Evolutionary conservation across 2,797 vertebrate species (phyloP).

Genomic region (Spatula clypeata): DNA sequence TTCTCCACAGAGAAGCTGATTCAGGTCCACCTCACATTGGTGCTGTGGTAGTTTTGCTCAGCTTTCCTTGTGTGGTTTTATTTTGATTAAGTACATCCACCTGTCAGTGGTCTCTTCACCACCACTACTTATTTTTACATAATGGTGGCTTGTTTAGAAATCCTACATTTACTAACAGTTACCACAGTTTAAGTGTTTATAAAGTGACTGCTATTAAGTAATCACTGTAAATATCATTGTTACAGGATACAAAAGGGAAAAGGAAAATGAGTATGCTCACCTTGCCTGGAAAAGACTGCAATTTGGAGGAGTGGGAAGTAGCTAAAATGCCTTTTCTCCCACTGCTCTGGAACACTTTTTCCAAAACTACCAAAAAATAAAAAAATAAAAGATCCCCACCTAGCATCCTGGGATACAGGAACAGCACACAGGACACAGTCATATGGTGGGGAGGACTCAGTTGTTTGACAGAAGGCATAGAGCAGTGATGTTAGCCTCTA

Average conservation of each 20-base stretch:
- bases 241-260: background rate
- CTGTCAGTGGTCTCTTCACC: background rate
- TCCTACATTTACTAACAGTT: background rate
- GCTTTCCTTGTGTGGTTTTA: background rate
- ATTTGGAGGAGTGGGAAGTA: rapidly evolving
- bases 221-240: background rate
- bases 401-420: background rate
- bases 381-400: rapidly evolving
- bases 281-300: background rate
- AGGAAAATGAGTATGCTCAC: background rate
- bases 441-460: background rate
- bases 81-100: background rate
- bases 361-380: background rate
- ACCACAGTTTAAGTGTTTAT: background rate
- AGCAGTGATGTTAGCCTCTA: background rate
- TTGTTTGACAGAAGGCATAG: background rate
- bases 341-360: background rate
- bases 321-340: background rate
- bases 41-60: background rate
- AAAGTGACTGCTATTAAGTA: background rate
- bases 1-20: background rate
- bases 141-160: background rate
- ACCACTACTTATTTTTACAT: background rate
- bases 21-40: background rate
- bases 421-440: rapidly evolving